Conservation (phyloP, 2,797 vertebrate species). For the Myiotriccus ornatus region DNA sequence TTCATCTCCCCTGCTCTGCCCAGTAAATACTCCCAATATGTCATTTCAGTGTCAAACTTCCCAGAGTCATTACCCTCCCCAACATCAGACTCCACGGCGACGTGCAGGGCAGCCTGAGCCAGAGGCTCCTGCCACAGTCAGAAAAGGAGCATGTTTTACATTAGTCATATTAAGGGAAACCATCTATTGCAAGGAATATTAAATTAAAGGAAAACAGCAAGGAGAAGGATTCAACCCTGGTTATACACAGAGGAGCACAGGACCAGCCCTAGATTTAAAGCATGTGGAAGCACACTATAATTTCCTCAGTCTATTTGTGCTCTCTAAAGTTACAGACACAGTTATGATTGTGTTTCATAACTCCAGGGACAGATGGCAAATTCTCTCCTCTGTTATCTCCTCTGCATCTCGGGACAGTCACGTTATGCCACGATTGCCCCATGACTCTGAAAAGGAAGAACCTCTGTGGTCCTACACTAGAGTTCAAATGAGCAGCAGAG, state of each 20-base stretch:
- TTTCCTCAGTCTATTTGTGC: background rate
- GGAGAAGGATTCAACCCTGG: background rate
- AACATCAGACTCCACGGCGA: constrained; percentile 47
- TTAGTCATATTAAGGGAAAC: constrained; percentile 41
- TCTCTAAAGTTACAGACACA: background rate
- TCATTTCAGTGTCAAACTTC: constrained; percentile 17
- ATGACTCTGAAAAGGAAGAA: background rate
- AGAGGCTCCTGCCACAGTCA: constrained; percentile 50
- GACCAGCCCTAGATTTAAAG: background rate
- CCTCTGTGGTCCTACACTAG: background rate
- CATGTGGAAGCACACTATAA: background rate
- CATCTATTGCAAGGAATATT: constrained; percentile 16
- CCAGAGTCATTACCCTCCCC: constrained; percentile 10
- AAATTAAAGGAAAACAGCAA: constrained; percentile 32
- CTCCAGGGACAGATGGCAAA: background rate
- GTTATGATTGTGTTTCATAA: background rate
- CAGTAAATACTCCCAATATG: background rate
- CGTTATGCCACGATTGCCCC: background rate
- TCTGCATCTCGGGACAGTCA: background rate
- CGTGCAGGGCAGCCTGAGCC: constrained; percentile 44
- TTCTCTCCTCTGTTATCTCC: background rate
- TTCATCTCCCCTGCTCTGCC: background rate
- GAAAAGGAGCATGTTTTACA: constrained; percentile 32
- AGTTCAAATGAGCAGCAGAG: background rate
- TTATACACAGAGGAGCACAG: background rate